Conservation (phyloP, 1,140 invertebrate genomes). For the Calycopis cecrops region DNA sequence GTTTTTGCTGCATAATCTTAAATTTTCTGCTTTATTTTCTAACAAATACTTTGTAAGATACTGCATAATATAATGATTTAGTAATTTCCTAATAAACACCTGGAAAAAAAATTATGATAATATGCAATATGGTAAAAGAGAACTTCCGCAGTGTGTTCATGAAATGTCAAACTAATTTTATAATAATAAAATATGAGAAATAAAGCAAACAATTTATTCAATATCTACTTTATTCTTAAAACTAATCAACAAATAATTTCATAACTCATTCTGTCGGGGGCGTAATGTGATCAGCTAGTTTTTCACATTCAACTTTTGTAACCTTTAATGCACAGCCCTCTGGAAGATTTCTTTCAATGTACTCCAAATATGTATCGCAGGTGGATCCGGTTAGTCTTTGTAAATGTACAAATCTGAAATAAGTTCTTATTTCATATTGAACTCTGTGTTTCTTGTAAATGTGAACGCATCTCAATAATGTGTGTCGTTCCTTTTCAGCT, state of each 20-base stretch:
- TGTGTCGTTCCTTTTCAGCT: constrained; percentile 84
- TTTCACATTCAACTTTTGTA: constrained; percentile 84
- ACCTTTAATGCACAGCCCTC: constrained; percentile 98
- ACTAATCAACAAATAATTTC: neutral
- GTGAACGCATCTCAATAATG: constrained; percentile 91
- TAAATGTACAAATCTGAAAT: constrained; percentile 91
- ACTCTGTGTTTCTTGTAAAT: constrained; percentile 96
- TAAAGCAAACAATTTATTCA: neutral
- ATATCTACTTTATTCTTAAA: neutral
- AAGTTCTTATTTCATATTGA: constrained; percentile 97
- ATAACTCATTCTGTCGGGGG: constrained; percentile 47
- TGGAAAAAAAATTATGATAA: no score
- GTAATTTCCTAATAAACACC: no score
- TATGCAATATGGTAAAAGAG: no score
- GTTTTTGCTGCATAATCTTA: no score
- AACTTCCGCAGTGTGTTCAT: no score
- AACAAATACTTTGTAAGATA: no score
- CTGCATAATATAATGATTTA: no score
- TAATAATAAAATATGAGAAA: no score
- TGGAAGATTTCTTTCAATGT: constrained; percentile 96
- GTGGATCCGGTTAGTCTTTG: constrained; percentile 94
- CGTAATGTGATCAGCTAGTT: constrained; percentile 74
- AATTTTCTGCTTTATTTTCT: no score
- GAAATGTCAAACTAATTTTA: no score
- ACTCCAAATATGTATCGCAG: constrained; percentile 96